phyloP scores from a whole-genome alignment of 2,888 invertebrate species.

The Podotricha telesiphe region DNA sequence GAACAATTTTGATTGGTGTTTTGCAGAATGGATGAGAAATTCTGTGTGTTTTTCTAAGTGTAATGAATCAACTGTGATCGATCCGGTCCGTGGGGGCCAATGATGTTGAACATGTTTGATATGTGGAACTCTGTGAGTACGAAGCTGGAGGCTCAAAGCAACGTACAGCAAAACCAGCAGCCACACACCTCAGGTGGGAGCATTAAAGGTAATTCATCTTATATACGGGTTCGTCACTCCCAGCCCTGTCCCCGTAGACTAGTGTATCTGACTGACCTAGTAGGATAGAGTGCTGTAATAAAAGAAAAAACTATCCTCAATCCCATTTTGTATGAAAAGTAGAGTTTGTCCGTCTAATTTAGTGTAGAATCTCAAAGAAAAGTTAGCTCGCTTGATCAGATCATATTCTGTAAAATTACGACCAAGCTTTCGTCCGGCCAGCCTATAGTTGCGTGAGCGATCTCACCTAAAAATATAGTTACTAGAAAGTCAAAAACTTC shows the following conservation, averaged over 20 bases:
- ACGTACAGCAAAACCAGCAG: slow-evolving; percentile 86
- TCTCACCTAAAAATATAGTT: slow-evolving; percentile 59
- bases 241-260: slow-evolving; percentile 6
- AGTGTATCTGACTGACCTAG: slow-evolving; percentile 15
- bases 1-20: slow-evolving; percentile 69
- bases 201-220: slow-evolving; percentile 88
- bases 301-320: no score
- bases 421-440: not conserved
- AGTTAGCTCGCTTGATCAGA: not conserved
- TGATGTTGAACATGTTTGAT: slow-evolving; percentile 89
- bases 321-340: not conserved
- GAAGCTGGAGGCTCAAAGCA: slow-evolving; percentile 87
- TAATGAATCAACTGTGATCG: slow-evolving; percentile 59
- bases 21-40: slow-evolving; percentile 57
- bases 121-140: slow-evolving; percentile 92
- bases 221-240: slow-evolving; percentile 51
- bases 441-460: slow-evolving; percentile 61
- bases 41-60: slow-evolving; percentile 45
- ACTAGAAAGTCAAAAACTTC: slow-evolving; percentile 71
- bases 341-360: not conserved
- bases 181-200: slow-evolving; percentile 92
- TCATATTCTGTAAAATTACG: not conserved
- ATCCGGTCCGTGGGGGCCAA: slow-evolving; percentile 59
- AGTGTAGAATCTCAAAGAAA: not conserved
- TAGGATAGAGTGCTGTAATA: not conserved